A percentile compares a stretch with the other conserved stretches of the same genome.
phyloP scores from a whole-genome alignment of 2,888 invertebrate species.

The Melieria crassipennis region DNA sequence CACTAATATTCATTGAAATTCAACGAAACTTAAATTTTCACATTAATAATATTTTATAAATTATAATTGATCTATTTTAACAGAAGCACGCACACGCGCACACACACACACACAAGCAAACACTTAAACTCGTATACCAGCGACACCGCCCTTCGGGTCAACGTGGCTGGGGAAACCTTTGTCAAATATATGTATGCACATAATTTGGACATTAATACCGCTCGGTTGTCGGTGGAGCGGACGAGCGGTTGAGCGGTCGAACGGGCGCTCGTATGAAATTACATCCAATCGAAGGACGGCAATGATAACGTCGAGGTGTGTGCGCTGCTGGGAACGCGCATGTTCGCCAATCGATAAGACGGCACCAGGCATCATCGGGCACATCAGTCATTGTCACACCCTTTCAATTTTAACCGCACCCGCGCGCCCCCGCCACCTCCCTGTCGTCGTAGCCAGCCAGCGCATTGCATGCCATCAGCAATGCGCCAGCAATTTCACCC shows the following conservation, averaged over 20 bases:
- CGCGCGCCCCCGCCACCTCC: not conserved
- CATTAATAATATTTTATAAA: too few relatives aligned
- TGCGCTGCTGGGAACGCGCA: not conserved
- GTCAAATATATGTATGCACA: not conserved
- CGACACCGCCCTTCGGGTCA: not conserved
- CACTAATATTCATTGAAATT: constrained; percentile 7
- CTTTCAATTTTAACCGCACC: constrained; percentile 40
- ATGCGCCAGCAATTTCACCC: constrained; percentile 6
- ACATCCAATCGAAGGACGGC: constrained; percentile 3
- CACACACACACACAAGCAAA: too few relatives aligned
- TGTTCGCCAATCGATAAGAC: constrained; percentile 42
- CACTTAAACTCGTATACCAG: too few relatives aligned
- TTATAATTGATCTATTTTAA: too few relatives aligned
- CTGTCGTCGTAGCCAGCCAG: constrained; percentile 1
- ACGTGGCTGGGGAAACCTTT: not conserved
- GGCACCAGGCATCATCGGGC: constrained; percentile 24
- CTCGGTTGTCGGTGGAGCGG: not conserved
- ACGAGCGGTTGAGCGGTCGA: too few relatives aligned
- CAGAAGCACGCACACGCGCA: too few relatives aligned
- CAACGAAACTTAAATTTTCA: not conserved
- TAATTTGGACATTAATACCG: constrained; percentile 12
- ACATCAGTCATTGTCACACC: constrained; percentile 65
- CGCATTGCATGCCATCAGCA: not conserved
- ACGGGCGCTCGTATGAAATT: too few relatives aligned
- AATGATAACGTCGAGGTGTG: not conserved